Evolutionary conservation across 1,140 invertebrate species (phyloP).

Genomic region (Lasioglossum albipes): DNA sequence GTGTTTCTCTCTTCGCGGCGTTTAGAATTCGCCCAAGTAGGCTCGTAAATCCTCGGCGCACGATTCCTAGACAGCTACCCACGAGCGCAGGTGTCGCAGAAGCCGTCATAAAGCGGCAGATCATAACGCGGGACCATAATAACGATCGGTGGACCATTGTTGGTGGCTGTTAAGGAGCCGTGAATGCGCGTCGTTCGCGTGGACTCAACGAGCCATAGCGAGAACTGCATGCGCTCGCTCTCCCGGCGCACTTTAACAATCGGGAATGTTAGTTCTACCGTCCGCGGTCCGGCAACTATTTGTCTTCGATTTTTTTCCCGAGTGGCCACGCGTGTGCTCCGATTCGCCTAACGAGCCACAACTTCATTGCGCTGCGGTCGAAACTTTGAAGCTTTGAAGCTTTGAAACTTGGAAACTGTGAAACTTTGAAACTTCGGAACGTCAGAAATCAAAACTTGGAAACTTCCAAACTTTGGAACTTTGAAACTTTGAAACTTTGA

Average conservation of each 20-base stretch:
- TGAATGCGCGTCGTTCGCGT: constrained; percentile 72
- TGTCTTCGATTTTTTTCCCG: constrained; percentile 24
- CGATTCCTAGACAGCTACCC: not conserved
- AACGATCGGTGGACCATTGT: constrained; percentile 58
- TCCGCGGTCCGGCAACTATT: constrained; percentile 25
- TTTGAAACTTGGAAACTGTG: no score
- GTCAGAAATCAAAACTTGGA: no score
- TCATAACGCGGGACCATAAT: constrained; percentile 48
- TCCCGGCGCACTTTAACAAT: constrained; percentile 50
- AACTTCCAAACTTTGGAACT: no score
- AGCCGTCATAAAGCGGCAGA: constrained; percentile 32
- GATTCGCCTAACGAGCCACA: no score
- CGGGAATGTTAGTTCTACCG: constrained; percentile 34
- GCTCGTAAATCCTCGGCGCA: constrained; percentile 1
- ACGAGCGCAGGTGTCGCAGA: constrained; percentile 12
- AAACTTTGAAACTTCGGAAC: no score
- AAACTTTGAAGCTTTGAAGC: no score
- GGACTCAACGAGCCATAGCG: constrained; percentile 74
- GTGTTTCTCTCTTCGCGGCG: not conserved
- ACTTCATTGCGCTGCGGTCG: no score
- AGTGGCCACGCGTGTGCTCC: constrained; percentile 23
- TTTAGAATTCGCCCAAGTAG: not conserved
- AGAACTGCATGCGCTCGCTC: constrained; percentile 66
- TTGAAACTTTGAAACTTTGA: no score
- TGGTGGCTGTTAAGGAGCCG: constrained; percentile 65